Base-by-base conservation (phyloP, 2,888 invertebrate genomes). In the Scaptomyza caliginosa region DNA sequence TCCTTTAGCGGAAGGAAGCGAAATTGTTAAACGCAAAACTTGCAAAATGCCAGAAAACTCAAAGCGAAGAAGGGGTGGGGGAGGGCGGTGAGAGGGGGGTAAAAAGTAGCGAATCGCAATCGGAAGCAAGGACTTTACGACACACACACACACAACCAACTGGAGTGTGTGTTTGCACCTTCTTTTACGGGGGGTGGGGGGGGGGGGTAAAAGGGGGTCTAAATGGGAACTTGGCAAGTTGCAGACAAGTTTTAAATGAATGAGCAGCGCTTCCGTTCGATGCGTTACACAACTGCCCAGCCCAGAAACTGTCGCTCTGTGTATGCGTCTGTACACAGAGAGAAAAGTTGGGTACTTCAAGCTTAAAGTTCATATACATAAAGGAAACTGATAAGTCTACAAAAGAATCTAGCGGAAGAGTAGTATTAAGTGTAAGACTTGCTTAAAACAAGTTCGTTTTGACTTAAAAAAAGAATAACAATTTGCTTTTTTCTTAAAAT, bases 231-330 rank as follows among this genome's bases (percentile, higher is more conserved):
- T 88, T 88, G 86, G 83, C 88, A 86, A 87, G 59, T 89, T 89
- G 90, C 87, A 88, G 89, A 89, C 90, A 90, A 86, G 83, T 89
- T 89, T 89, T 79, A 90, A 89, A 89, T 89, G 90, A 83, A 89
- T 89, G 89, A 89, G 89, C 81, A 77, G 78, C 74, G 86, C 87
- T 89, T 89, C 89, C 89, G 89, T 74, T 82, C 65, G 34, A 69
- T 88, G 77, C 85, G 82, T 84, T 84, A 48, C 67, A 39, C 65
- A 24, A 46, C 45, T 76, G 65, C 50, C 70, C 66, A 49, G 54
- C 59, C 59, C 62, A 46, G 49, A 40, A 17, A 75, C 32, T 67
- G 52, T 48, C n/a, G 42, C 28, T 11, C 7, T 16, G 30, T 50
- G 36, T 51, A 43, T 62, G 46, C 39, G 30, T 45, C 30, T 30